A percentile compares a stretch with the other conserved stretches of the same genome.
Conservation (phyloP, 2,888 invertebrate species). For the Allophyes oxyacanthae region DNA sequence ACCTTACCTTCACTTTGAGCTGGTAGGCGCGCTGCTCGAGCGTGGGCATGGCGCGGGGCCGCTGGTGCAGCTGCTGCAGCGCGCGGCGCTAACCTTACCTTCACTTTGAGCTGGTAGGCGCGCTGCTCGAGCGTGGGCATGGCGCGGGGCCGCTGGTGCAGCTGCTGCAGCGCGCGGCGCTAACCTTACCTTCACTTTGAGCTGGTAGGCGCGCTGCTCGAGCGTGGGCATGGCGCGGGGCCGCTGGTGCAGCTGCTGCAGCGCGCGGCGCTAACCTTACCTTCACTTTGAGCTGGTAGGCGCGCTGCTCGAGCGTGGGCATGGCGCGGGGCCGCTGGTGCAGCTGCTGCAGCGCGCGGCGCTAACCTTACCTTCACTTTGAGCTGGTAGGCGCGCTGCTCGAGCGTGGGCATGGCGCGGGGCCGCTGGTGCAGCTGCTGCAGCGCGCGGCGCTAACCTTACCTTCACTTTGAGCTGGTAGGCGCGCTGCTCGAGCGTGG, state of each 20-base stretch:
- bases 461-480: constrained; percentile 90
- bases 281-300: constrained; percentile 90
- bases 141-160: constrained; percentile 1
- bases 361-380: constrained; percentile 90
- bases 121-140: constrained; percentile 9
- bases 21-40: constrained; percentile 78
- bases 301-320: constrained; percentile 92
- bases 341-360: constrained; percentile 69
- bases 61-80: constrained; percentile 7
- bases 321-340: constrained; percentile 74
- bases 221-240: constrained; percentile 86
- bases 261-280: not conserved
- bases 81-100: constrained; percentile 85
- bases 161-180: constrained; percentile 2
- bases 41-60: constrained; percentile 1
- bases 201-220: constrained; percentile 92
- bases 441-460: constrained; percentile 85
- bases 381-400: constrained; percentile 92
- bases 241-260: constrained; percentile 68
- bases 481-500: constrained; percentile 92
- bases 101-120: constrained; percentile 90
- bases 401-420: constrained; percentile 88
- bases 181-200: constrained; percentile 78
- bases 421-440: constrained; percentile 73
- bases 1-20: constrained; percentile 88